Evolutionary conservation across 2,797 vertebrate species (phyloP).

Genomic region (Lemur catta): DNA sequence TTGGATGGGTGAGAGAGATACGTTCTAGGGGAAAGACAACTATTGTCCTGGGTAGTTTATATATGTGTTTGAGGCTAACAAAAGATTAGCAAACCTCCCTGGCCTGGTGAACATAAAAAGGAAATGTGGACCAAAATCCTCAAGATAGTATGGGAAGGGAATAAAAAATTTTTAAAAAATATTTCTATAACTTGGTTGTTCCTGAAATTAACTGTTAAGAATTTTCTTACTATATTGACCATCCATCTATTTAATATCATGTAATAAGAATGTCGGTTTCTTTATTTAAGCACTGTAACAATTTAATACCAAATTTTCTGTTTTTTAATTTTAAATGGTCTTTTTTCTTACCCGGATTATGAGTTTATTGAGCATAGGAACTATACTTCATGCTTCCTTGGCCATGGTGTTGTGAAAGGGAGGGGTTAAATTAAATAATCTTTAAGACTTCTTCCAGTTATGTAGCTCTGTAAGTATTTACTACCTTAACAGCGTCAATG

Average conservation of each 20-base stretch:
- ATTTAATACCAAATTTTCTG: not conserved
- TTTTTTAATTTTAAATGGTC: not conserved
- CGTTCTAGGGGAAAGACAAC: not conserved
- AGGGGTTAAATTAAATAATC: not conserved
- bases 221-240: not conserved
- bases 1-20: not conserved
- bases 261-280: not conserved
- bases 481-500: not conserved
- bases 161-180: constrained; percentile 16
- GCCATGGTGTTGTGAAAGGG: not conserved
- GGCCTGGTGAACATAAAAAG: not conserved
- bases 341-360: not conserved
- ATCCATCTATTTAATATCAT: not conserved
- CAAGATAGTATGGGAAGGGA: not conserved
- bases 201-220: constrained; percentile 29
- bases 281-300: constrained; percentile 22
- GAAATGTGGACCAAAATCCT: not conserved
- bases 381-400: not conserved
- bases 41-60: not conserved
- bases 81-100: not conserved
- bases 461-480: not conserved
- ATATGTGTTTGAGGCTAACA: not conserved
- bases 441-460: not conserved
- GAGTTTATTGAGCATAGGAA: not conserved
- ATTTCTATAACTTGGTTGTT: constrained; percentile 38